A percentile compares a stretch with the other conserved stretches of the same genome.
Conservation (phyloP, 2,113 vertebrate genomes). For the Corydoras maculifer region DNA sequence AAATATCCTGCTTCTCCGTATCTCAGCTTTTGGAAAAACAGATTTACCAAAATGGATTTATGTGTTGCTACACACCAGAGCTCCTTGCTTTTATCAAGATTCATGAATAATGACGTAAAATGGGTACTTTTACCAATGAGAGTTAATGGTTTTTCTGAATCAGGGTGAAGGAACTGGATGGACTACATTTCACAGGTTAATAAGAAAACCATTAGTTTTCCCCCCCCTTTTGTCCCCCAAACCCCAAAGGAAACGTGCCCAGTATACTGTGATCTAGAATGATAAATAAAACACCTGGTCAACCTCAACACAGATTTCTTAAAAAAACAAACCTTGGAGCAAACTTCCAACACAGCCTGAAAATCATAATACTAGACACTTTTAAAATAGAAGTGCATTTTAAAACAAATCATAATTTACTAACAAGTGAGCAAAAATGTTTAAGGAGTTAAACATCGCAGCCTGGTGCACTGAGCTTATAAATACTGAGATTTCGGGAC, state of each 20-base stretch:
- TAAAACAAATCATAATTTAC: no score
- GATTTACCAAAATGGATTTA: no score
- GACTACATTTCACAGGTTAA: slow-evolving; percentile 19
- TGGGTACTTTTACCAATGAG: not conserved
- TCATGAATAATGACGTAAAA: not conserved
- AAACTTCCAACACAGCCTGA: no score
- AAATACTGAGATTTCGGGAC: no score
- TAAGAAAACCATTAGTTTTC: slow-evolving; percentile 12
- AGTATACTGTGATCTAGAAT: not conserved
- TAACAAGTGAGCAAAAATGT: no score
- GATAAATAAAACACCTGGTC: slow-evolving; percentile 17
- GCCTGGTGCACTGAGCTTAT: no score
- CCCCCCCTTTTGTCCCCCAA: not conserved
- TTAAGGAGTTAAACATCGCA: no score
- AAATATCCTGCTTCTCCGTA: slow-evolving; percentile 17
- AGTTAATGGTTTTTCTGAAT: not conserved
- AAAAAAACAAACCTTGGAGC: no score
- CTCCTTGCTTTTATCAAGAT: no score
- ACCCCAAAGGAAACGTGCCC: slow-evolving; percentile 13
- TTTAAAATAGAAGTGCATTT: no score
- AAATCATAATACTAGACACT: no score
- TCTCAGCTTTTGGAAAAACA: not conserved
- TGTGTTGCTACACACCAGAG: no score
- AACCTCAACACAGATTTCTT: not conserved
- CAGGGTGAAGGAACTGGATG: slow-evolving; percentile 20